These are phyloP conservation scores for Orthonevra nobilis DNA, from an alignment of 2,888 invertebrate genomes.

Conservation along the genomic window DNA sequence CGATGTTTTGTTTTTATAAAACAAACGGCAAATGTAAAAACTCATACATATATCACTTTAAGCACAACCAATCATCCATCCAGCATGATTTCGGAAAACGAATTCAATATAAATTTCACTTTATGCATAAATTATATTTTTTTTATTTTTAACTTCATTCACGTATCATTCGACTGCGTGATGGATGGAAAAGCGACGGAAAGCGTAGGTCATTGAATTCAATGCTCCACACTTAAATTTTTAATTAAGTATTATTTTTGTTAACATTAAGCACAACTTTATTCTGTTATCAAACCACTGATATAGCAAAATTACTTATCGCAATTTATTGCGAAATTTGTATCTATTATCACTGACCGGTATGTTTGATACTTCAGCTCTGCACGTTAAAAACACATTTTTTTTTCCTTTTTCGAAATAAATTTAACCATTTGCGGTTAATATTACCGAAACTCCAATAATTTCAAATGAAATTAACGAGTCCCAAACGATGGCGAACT, in stretches of 20 bases:
- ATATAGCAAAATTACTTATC: conserved; percentile 17
- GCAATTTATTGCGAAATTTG: conserved; percentile 36
- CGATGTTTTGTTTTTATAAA: not conserved
- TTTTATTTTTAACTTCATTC: conserved; percentile 14
- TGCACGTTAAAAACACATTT: too few relatives aligned
- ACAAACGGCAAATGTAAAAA: conserved; percentile 9
- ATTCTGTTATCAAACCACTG: conserved; percentile 4
- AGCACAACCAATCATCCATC: conserved; percentile 19
- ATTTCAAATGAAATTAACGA: conserved; percentile 16
- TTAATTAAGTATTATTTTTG: too few relatives aligned
- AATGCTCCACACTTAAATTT: conserved; percentile 6
- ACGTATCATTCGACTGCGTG: conserved; percentile 1
- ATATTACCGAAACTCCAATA: conserved; percentile 22
- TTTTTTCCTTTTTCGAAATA: conserved; percentile 3
- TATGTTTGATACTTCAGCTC: too few relatives aligned
- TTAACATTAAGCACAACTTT: conserved; percentile 10
- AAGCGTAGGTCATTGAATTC: not conserved
- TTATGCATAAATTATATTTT: conserved; percentile 16
- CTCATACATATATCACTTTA: conserved; percentile 5
- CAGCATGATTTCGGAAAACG: not conserved
- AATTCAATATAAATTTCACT: conserved; percentile 30
- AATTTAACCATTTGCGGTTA: conserved; percentile 6
- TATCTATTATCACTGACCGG: conserved; percentile 18
- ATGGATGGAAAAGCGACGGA: conserved; percentile 41
- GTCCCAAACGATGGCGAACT: conserved; percentile 30